These are phyloP conservation scores for Nibea albiflora DNA, from an alignment of 2,113 vertebrate species.

Conservation along the genomic window DNA sequence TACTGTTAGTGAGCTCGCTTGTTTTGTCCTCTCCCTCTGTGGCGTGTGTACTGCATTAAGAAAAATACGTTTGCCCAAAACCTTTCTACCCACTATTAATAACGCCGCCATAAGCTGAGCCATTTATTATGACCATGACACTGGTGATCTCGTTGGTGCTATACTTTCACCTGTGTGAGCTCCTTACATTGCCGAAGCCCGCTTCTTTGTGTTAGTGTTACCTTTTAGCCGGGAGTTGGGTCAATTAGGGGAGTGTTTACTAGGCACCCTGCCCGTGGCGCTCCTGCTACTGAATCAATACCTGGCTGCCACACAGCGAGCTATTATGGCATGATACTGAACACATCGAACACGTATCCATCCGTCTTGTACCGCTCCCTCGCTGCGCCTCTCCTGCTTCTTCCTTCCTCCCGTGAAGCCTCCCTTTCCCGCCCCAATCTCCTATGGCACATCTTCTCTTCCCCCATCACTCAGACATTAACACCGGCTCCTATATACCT, in stretches of 20 bases:
- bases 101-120: not conserved
- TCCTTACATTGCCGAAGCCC: slow-evolving; percentile 1
- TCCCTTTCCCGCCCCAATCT: not conserved
- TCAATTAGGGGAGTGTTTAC: slow-evolving; percentile 73
- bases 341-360: slow-evolving; percentile 36
- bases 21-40: slow-evolving; percentile 15
- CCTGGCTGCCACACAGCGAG: slow-evolving; percentile 51
- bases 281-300: slow-evolving; percentile 69
- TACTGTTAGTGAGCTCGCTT: slow-evolving; percentile 18
- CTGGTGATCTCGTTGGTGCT: not conserved
- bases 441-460: not conserved
- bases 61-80: not conserved
- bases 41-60: not conserved
- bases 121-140: slow-evolving; percentile 3
- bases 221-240: slow-evolving; percentile 44
- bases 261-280: slow-evolving; percentile 64
- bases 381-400: not conserved
- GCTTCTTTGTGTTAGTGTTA: slow-evolving; percentile 15
- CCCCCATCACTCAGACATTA: slow-evolving; percentile 28
- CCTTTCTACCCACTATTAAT: not conserved
- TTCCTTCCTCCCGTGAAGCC: slow-evolving; percentile 4
- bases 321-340: slow-evolving; percentile 48
- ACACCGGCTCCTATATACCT: slow-evolving; percentile 8
- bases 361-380: slow-evolving; percentile 24
- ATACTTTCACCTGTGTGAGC: not conserved